Percentiles rank a stretch among this genome's conserved stretches.
Conservation (phyloP, 2,888 invertebrate genomes). For the Troglohyphantes excavatus region DNA sequence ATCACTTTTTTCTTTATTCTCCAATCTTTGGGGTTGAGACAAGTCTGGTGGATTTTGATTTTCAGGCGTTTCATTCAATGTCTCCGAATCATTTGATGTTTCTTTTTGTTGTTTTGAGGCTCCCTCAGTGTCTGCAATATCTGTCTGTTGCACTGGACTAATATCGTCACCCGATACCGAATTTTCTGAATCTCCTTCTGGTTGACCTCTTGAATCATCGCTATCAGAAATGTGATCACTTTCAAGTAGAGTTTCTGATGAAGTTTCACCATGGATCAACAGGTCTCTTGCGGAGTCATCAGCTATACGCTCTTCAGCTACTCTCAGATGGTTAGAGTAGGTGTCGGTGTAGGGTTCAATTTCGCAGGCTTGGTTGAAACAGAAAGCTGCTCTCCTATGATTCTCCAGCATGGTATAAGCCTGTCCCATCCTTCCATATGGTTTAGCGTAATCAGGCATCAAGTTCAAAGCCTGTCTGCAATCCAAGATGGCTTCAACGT, state of each 20-base stretch:
- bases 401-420: slow-evolving; percentile 74
- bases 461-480: slow-evolving; percentile 93
- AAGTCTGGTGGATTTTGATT: too few species aligned
- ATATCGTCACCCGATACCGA: not conserved
- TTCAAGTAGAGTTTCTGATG: too few species aligned
- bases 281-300: not conserved
- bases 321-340: slow-evolving; percentile 40
- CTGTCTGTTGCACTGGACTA: not conserved
- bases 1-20: too few species aligned
- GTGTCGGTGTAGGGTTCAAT: slow-evolving; percentile 52
- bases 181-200: too few species aligned
- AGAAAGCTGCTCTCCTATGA: slow-evolving; percentile 38
- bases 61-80: too few species aligned
- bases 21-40: too few species aligned
- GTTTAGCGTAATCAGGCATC: slow-evolving; percentile 96
- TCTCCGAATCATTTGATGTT: too few species aligned
- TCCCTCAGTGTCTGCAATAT: not conserved
- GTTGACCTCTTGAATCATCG: not conserved
- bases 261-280: not conserved
- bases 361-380: slow-evolving; percentile 47
- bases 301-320: slow-evolving; percentile 30
- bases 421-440: slow-evolving; percentile 93
- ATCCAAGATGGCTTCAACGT: slow-evolving; percentile 92
- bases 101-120: not conserved
- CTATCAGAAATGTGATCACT: too few species aligned